Conservation (phyloP, 2,888 invertebrate species). For the Drosophila leonis region DNA sequence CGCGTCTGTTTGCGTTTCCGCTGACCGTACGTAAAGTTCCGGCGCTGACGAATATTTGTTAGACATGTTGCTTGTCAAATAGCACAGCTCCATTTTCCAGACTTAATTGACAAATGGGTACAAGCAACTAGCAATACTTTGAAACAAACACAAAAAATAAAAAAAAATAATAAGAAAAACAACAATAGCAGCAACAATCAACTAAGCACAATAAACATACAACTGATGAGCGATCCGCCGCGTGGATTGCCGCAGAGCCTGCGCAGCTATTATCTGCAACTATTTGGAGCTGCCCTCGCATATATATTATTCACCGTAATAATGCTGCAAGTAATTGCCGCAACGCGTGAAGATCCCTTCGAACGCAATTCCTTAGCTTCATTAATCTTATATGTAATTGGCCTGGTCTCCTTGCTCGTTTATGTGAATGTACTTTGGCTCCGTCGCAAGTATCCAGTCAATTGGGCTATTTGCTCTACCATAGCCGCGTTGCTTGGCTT, state of each 20-base stretch:
- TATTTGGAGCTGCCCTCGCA: conserved; percentile 40
- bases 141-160: conserved; percentile 4
- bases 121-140: background rate
- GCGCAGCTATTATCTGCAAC: conserved; percentile 33
- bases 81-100: conserved; percentile 4
- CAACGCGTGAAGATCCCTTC: background rate
- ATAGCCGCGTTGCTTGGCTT: conserved; percentile 37
- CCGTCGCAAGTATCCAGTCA: conserved; percentile 43
- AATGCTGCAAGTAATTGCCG: conserved; percentile 18
- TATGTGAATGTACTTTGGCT: conserved; percentile 37
- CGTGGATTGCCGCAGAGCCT: conserved; percentile 6
- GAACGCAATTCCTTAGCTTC: background rate
- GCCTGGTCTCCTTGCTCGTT: conserved; percentile 30
- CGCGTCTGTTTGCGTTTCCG: conserved; percentile 8
- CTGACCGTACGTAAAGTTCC: conserved; percentile 32
- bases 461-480: conserved; percentile 49
- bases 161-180: conserved; percentile 5
- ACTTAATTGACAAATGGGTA: background rate
- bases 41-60: conserved; percentile 41
- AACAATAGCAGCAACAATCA: conserved; percentile 11
- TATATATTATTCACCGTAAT: conserved; percentile 19
- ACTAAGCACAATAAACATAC: conserved; percentile 7
- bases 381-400: conserved; percentile 10
- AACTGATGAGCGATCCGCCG: conserved; percentile 50
- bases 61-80: conserved; percentile 28